Percentiles rank a stretch among this genome's conserved stretches.
Evolutionary conservation across 2,113 vertebrate species (phyloP).

Genomic region (Epinephelus fuscoguttatus): DNA sequence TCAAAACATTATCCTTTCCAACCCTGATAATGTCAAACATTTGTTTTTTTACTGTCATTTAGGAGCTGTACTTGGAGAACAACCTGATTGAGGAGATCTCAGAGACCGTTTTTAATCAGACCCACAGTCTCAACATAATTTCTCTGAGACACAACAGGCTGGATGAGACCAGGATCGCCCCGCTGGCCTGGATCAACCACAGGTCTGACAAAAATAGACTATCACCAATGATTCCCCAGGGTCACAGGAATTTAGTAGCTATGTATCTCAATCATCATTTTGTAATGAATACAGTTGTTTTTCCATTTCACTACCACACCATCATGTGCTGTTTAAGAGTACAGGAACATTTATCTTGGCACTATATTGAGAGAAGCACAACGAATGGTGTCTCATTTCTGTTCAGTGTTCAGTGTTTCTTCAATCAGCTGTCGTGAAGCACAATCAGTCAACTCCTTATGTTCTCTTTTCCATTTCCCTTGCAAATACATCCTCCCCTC

Average conservation of each 20-base stretch:
- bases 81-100: slow-evolving; percentile 97
- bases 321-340: neutral
- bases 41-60: slow-evolving; percentile 19
- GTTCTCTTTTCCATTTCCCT: neutral
- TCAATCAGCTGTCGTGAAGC: neutral
- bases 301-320: neutral
- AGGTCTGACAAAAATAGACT: slow-evolving; percentile 83
- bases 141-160: slow-evolving; percentile 92
- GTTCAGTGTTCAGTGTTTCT: neutral
- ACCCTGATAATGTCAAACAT: neutral
- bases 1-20: neutral
- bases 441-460: neutral
- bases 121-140: slow-evolving; percentile 89
- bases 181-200: slow-evolving; percentile 95
- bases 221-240: neutral
- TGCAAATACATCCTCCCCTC: neutral
- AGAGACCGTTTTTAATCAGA: slow-evolving; percentile 92
- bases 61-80: slow-evolving; percentile 96
- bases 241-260: neutral
- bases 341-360: neutral
- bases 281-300: neutral
- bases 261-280: neutral
- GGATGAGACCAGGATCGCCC: slow-evolving; percentile 93
- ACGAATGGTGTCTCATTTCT: neutral
- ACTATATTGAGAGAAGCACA: neutral